Base-by-base conservation (phyloP, 2,888 invertebrate genomes). In the Rotaria magnacalcarata region DNA sequence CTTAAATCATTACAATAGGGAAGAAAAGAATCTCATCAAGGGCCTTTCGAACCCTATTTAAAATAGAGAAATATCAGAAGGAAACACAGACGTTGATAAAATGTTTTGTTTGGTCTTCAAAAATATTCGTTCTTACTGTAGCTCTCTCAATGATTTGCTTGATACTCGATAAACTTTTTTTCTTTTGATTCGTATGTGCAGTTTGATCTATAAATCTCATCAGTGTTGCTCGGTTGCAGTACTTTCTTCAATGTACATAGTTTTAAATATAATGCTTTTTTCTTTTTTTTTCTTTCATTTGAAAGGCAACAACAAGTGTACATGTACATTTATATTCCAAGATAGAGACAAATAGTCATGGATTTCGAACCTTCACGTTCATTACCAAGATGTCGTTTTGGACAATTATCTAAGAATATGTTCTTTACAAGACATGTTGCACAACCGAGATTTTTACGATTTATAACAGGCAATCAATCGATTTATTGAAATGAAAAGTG, bases 391-490 rank as follows among this genome's bases (percentile, higher is more conserved):
- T 67, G 47, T 84, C 58, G 84, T n/a, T 84, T 84, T 24, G 84
- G 84, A 5, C 58, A 84, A 16, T 24, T 56, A 47, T 84, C 84
- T 43, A 60, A 86, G 34, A 86, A 56, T 60, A 86, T 86, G 86
- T 86, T 86, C 52, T 86, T 86, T 85, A 74, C 84, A 27, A 43
- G 86, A 43, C 86, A 86, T 58, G 84, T 67, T 10, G 84, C 86
- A 58, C 52, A 84, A 21, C 86, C 86, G 10, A 84, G 47, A 85
- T 67, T 84, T 84, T 43, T 86, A 7, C 84, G 50, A 84, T 86
- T 86, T 52, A 21, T 86, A 21, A 75, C 74, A 60, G 86, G 86
- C 84, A 27, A 67, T 54, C 21, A 54, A 54, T 54, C 6, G 21
- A 8, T 54, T 54, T 19, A 21, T 54, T 54, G 6, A 21, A 43